Evolutionary conservation across 2,113 vertebrate genomes (phyloP).

Genomic region (Etheostoma cragini): DNA sequence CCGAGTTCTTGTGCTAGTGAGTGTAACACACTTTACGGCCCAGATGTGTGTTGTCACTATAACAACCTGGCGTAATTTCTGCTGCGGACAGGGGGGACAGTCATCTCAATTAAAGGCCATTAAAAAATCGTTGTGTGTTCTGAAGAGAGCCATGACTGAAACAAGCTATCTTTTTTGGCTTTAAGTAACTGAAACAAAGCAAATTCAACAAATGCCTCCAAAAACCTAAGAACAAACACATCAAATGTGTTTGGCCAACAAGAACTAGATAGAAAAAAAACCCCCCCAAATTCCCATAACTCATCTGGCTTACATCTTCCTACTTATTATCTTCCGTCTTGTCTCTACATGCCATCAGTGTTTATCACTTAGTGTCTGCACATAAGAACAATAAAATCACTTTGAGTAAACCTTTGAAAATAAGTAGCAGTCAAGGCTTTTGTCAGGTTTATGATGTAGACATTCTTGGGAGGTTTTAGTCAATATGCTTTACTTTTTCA

Average conservation of each 20-base stretch:
- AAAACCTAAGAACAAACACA: not conserved
- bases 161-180: not conserved
- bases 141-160: not conserved
- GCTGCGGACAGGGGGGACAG: too few species aligned
- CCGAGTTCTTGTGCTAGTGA: too few species aligned
- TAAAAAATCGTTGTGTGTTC: too few species aligned
- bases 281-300: slow-evolving; percentile 33
- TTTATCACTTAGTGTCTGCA: slow-evolving; percentile 50
- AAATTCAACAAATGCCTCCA: slow-evolving; percentile 7
- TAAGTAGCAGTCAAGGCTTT: slow-evolving; percentile 52
- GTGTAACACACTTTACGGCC: too few species aligned
- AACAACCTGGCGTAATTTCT: too few species aligned
- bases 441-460: slow-evolving; percentile 57
- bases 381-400: slow-evolving; percentile 65
- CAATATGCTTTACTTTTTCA: too few species aligned
- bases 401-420: slow-evolving; percentile 47
- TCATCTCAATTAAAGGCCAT: too few species aligned
- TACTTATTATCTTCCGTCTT: slow-evolving; percentile 55
- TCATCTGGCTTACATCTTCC: slow-evolving; percentile 28
- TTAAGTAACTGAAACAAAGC: not conserved
- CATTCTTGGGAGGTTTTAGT: slow-evolving; percentile 48
- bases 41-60: too few species aligned
- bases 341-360: slow-evolving; percentile 53
- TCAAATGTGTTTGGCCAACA: not conserved
- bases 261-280: not conserved